Percentiles rank a stretch among this genome's conserved stretches.
These are phyloP conservation scores for Troides oblongomaculatus DNA, from an alignment of 2,888 invertebrate species.

Conservation along the genomic window DNA sequence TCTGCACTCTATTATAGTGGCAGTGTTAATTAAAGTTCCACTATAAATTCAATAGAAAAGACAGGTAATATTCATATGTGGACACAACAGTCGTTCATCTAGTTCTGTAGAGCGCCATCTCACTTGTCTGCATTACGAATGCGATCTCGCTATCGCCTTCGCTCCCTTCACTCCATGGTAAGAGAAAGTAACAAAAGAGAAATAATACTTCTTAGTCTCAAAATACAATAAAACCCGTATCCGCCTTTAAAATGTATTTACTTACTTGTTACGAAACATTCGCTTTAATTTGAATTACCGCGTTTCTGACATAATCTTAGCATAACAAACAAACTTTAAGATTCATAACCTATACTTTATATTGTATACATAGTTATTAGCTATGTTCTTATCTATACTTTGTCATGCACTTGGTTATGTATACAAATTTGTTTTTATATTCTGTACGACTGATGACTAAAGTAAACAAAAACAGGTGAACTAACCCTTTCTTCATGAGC, in stretches of 20 bases:
- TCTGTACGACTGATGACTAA: slow-evolving; percentile 28
- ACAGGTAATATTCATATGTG: slow-evolving; percentile 31
- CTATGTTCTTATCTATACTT: slow-evolving; percentile 28
- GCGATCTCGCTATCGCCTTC: slow-evolving; percentile 55
- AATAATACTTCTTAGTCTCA: slow-evolving; percentile 68
- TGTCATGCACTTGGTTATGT: slow-evolving; percentile 8
- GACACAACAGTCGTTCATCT: slow-evolving; percentile 40
- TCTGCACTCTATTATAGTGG: slow-evolving; percentile 10
- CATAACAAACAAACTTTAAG: slow-evolving; percentile 29
- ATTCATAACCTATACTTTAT: slow-evolving; percentile 24
- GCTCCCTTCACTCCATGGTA: slow-evolving; percentile 75
- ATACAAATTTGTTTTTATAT: slow-evolving; percentile 23
- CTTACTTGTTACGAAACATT: slow-evolving; percentile 30
- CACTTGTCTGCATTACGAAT: slow-evolving; percentile 45
- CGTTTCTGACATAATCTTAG: slow-evolving; percentile 2
- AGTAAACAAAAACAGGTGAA: slow-evolving; percentile 65
- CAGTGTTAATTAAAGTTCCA: slow-evolving; percentile 20
- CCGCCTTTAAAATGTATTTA: slow-evolving; percentile 42
- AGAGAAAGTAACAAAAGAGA: slow-evolving; percentile 80
- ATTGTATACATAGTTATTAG: slow-evolving; percentile 38
- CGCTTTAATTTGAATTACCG: slow-evolving; percentile 3
- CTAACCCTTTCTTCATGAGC: slow-evolving; percentile 80
- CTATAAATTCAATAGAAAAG: slow-evolving; percentile 27
- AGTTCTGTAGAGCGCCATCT: slow-evolving; percentile 60
- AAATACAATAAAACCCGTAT: slow-evolving; percentile 50